These are phyloP conservation scores for Lamellibrachia satsuma DNA, from an alignment of 2,888 invertebrate genomes.

Conservation along the genomic window DNA sequence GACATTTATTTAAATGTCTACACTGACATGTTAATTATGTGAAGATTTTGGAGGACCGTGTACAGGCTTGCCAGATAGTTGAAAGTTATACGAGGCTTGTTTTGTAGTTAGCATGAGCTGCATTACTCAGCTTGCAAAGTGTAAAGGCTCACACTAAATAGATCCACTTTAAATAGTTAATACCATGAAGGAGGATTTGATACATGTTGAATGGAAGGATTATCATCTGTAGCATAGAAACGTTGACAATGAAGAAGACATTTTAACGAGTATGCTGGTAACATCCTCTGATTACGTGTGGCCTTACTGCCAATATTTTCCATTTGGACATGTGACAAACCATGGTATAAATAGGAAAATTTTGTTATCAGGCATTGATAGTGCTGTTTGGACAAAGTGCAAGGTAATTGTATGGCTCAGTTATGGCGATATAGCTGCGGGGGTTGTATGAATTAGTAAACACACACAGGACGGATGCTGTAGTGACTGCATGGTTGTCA, in stretches of 20 bases:
- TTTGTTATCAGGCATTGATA: constrained; percentile 2
- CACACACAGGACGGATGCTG: neutral
- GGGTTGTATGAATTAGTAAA: neutral
- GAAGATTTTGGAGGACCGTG: neutral
- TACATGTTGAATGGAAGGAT: neutral
- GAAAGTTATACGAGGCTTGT: neutral
- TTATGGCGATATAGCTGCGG: neutral
- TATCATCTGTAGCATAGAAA: neutral
- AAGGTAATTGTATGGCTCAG: neutral
- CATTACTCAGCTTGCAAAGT: neutral
- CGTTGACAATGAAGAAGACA: neutral
- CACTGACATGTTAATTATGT: neutral
- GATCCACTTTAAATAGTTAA: neutral
- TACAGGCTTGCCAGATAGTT: neutral
- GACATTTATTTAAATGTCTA: neutral
- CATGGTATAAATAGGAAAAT: neutral
- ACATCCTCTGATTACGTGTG: neutral
- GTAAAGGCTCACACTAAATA: neutral
- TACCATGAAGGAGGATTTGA: neutral
- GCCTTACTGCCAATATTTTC: neutral
- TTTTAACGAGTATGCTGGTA: neutral
- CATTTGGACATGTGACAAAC: neutral
- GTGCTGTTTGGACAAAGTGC: neutral
- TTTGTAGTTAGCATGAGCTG: neutral
- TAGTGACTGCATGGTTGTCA: neutral